These are phyloP conservation scores for Hypotaenidia okinawae DNA, from an alignment of 2,797 vertebrate species.

Conservation along the genomic window DNA sequence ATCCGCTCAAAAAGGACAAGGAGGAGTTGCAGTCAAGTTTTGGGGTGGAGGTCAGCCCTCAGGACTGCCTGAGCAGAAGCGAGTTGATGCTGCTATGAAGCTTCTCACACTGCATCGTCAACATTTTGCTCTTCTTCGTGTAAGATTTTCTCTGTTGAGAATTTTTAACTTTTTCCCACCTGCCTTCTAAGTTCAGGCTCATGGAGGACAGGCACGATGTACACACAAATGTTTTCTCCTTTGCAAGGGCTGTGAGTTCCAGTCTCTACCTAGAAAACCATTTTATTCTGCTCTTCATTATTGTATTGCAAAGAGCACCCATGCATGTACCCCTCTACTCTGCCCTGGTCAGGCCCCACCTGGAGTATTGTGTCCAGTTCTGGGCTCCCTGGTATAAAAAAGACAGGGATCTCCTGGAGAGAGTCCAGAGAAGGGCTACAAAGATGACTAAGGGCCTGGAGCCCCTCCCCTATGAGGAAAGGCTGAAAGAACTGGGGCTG, in stretches of 20 bases:
- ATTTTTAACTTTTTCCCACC: neutral
- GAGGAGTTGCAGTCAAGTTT: neutral
- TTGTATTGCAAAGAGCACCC: neutral
- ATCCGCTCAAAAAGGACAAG: neutral
- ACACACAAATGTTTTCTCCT: neutral
- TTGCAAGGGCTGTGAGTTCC: neutral
- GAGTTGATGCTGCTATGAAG: neutral
- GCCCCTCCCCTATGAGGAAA: too few species aligned
- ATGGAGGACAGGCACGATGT: neutral
- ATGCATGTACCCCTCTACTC: accelerated
- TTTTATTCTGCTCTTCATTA: neutral
- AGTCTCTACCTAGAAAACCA: neutral
- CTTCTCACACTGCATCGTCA: neutral
- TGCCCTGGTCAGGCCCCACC: too few species aligned
- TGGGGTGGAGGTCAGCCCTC: neutral
- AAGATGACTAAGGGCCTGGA: too few species aligned
- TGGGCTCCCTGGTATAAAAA: too few species aligned
- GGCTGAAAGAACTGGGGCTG: too few species aligned
- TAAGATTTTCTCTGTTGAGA: neutral
- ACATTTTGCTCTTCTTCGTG: neutral
- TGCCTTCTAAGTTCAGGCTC: neutral
- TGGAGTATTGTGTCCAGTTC: too few species aligned
- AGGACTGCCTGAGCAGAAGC: neutral
- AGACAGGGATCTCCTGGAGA: too few species aligned
- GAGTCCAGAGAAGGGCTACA: too few species aligned